Percentiles rank a stretch among this genome's conserved stretches.
These are phyloP conservation scores for Falco punctatus DNA, from an alignment of 2,113 vertebrate genomes.

Conservation along the genomic window DNA sequence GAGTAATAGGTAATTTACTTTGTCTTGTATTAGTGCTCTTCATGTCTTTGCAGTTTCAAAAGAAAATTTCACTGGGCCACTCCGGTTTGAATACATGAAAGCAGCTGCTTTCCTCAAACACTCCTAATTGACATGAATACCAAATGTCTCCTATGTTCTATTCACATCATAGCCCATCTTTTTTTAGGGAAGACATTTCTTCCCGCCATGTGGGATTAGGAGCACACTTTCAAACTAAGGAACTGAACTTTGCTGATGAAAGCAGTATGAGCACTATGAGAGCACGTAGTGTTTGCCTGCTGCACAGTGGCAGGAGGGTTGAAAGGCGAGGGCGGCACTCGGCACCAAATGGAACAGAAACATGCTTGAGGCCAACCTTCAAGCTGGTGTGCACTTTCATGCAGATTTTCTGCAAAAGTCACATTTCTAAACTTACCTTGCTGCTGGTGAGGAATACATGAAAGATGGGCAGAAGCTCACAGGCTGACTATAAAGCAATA, in stretches of 20 bases:
- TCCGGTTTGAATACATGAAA: neutral
- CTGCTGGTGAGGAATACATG: neutral
- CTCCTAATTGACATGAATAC: neutral
- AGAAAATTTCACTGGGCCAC: neutral
- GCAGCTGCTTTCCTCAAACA: neutral
- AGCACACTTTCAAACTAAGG: neutral
- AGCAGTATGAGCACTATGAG: neutral
- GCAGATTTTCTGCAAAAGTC: neutral
- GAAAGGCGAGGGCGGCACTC: fast-evolving
- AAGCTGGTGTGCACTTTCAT: neutral
- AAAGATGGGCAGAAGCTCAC: neutral
- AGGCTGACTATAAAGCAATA: neutral
- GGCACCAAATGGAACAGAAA: neutral
- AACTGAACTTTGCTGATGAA: neutral
- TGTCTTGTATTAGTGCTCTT: neutral
- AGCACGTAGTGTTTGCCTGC: neutral
- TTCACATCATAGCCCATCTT: neutral
- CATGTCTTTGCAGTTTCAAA: neutral
- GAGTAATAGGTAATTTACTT: neutral
- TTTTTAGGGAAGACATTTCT: neutral
- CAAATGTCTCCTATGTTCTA: neutral
- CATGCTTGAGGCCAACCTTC: neutral
- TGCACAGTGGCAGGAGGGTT: neutral
- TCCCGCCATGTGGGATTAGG: neutral
- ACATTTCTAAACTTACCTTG: neutral